phyloP scores from a whole-genome alignment of 2,797 vertebrate species.

The Artibeus lituratus region DNA sequence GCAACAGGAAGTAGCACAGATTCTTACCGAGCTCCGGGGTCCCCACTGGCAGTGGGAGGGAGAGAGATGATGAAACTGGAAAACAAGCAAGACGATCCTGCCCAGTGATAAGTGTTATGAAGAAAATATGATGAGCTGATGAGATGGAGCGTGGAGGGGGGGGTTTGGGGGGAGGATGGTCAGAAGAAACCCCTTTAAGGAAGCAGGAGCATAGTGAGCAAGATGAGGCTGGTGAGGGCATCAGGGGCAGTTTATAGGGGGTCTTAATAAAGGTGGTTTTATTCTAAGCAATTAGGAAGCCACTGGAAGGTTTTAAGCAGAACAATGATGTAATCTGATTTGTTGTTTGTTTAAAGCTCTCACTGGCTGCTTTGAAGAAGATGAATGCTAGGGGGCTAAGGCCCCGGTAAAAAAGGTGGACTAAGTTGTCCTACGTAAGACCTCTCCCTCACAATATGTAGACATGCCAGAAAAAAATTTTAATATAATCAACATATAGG shows the following conservation, averaged over 20 bases:
- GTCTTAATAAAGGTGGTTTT: neutral
- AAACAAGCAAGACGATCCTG: neutral
- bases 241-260: neutral
- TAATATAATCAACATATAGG: neutral
- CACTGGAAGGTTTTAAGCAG: neutral
- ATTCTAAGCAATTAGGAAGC: neutral
- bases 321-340: neutral
- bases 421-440: neutral
- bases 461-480: neutral
- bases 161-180: neutral
- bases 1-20: neutral
- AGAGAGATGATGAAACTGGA: neutral
- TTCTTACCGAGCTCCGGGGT: accelerated
- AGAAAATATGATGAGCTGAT: neutral
- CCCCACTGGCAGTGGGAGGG: neutral
- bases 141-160: too few relatives aligned
- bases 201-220: neutral
- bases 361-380: neutral
- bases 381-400: neutral
- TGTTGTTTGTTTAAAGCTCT: neutral
- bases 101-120: neutral
- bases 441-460: neutral
- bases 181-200: neutral
- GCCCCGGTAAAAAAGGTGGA: neutral
- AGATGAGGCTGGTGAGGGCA: neutral